These are phyloP conservation scores for Pogoniulus pusillus DNA, from an alignment of 2,797 vertebrate species.

Conservation along the genomic window DNA sequence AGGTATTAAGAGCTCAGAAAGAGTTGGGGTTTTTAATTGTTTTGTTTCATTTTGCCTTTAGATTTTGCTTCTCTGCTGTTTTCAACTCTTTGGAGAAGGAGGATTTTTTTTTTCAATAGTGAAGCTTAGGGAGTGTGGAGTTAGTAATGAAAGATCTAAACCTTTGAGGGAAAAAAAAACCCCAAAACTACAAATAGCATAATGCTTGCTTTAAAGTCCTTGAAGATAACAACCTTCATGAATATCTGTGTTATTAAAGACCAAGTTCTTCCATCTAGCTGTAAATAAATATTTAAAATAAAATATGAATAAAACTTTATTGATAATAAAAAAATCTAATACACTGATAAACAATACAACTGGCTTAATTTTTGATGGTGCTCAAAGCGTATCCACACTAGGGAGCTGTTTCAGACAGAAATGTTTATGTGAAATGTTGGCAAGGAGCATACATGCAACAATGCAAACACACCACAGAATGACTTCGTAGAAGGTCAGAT, in stretches of 20 bases:
- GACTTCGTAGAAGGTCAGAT: neutral
- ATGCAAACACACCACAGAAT: neutral
- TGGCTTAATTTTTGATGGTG: constrained; percentile 43
- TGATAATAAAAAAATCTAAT: neutral
- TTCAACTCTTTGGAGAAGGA: neutral
- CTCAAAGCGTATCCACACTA: neutral
- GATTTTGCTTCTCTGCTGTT: neutral
- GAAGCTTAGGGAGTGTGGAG: neutral
- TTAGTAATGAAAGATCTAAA: neutral
- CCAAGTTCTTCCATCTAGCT: neutral
- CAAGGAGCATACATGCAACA: neutral
- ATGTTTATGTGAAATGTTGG: neutral
- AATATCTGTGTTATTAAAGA: neutral
- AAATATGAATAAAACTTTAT: neutral
- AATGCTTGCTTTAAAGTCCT: neutral
- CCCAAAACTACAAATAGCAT: neutral
- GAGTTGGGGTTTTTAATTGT: neutral
- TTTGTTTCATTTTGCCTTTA: neutral
- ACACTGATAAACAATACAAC: constrained; percentile 14
- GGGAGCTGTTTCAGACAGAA: neutral
- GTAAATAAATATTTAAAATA: no score
- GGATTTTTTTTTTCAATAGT: rapidly evolving
- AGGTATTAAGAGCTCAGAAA: neutral
- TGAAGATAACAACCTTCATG: neutral
- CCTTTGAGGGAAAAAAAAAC: neutral